phyloP scores from a whole-genome alignment of 2,797 vertebrate species.

The Takifugu rubripes region DNA sequence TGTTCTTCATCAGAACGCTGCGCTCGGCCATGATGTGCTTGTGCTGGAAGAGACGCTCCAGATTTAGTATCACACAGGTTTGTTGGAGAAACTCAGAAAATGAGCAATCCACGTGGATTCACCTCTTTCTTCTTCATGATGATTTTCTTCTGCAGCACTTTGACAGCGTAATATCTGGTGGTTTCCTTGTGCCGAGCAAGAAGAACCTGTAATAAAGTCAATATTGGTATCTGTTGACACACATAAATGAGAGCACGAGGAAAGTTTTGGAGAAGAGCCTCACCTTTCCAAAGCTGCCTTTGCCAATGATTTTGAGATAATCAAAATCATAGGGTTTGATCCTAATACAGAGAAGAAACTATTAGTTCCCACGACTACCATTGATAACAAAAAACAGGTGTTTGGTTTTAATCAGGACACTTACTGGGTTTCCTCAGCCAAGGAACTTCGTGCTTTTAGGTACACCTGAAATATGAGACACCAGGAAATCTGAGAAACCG shows the following conservation, averaged over 20 bases:
- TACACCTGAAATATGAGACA: conserved; percentile 53
- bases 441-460: conserved; percentile 63
- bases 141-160: conserved; percentile 83
- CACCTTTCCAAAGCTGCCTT: conserved; percentile 83
- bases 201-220: conserved; percentile 64
- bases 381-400: too few species aligned
- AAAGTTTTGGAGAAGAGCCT: neutral
- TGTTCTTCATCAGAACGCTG: conserved; percentile 82
- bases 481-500: neutral
- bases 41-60: conserved; percentile 61
- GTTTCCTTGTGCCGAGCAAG: conserved; percentile 79
- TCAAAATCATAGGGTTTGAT: conserved; percentile 80
- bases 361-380: neutral
- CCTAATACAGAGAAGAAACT: conserved; percentile 41
- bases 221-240: conserved; percentile 3
- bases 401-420: conserved; percentile 32
- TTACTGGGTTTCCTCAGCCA: conserved; percentile 78
- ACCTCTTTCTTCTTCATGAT: conserved; percentile 84
- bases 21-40: conserved; percentile 85
- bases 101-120: neutral
- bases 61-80: neutral
- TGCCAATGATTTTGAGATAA: conserved; percentile 81
- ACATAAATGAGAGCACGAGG: neutral
- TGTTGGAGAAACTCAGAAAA: neutral
- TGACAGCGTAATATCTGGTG: conserved; percentile 76